A percentile compares a stretch with the other conserved stretches of the same genome.
Evolutionary conservation across 2,113 vertebrate genomes (phyloP).

Genomic region (Rhombomys opimus): DNA sequence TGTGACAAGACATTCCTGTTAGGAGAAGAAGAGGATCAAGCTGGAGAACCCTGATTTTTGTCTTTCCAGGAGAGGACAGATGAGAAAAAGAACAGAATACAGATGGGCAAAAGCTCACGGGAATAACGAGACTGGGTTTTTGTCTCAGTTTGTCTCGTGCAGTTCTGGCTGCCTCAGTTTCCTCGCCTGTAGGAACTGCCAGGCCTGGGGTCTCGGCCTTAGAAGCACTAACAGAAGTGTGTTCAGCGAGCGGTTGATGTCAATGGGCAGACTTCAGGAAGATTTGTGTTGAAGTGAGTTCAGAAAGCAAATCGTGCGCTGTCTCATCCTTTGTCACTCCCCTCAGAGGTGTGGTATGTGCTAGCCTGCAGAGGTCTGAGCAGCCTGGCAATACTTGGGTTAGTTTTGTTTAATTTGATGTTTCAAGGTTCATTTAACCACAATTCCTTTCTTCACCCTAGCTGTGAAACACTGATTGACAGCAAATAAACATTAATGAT

Average conservation of each 20-base stretch:
- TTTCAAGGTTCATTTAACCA: slow-evolving; percentile 50
- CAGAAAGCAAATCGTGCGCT: not conserved
- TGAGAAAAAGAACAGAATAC: not conserved
- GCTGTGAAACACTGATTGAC: not conserved
- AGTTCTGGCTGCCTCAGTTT: not conserved
- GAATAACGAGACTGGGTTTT: not conserved
- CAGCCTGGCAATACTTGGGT: not conserved
- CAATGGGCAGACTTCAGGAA: not conserved
- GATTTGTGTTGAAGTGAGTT: slow-evolving; percentile 27
- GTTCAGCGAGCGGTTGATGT: not conserved
- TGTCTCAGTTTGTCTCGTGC: not conserved
- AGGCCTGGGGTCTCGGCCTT: not conserved
- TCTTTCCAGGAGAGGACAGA: not conserved
- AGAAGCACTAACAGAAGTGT: slow-evolving; percentile 6
- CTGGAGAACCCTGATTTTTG: not conserved
- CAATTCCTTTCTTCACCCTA: not conserved
- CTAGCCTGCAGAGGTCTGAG: not conserved
- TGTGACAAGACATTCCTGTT: not conserved
- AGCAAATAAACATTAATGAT: not conserved
- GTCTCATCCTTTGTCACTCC: not conserved
- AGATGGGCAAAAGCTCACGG: not conserved
- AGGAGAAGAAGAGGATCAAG: not conserved
- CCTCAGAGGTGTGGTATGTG: not conserved
- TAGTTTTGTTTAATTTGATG: not conserved
- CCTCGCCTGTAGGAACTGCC: not conserved